Evolutionary conservation across 2,888 invertebrate species (phyloP), one percentile per base, ranked within the genome.

Genomic region (Keiferia lycopersicella): DNA sequence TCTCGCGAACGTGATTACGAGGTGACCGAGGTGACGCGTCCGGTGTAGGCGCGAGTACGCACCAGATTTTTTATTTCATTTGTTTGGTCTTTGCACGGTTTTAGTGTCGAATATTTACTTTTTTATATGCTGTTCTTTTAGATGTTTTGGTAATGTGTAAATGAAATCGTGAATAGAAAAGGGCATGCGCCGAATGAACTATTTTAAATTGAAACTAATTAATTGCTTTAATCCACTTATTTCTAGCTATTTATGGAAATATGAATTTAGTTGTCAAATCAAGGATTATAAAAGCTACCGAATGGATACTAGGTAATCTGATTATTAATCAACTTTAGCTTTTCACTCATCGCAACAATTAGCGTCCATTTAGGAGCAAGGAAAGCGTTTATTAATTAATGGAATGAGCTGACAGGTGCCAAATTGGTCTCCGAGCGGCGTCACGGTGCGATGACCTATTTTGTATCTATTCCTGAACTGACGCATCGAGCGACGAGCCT

Each of bases 381-480:
- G 22, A 41, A 62, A 20, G 11, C 16, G 39, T 48, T 50, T 16
- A 51, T 62, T 39, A 53, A 48, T 63, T 57, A 57, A 63, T 63
- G 61, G 30, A 63, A 8, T 51, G 12, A 48, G 50, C 39, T 59
- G 59, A 51, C 59, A 63, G 59, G 38, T 63, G 63, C 63, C 63
- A 63, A 59, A 63, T 51, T 57, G 50, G 64, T 64, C 65, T 50
- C 50, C 62, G 66, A 34, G 18, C 70, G 67, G 16, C 26, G 69
- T 67, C 80, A 77, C 72, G 82, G 85, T 81, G 75, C 84, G 81
- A 82, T 80, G 85, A 84, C 85, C 85, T 79, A 84, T 84, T 82
- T 84, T 73, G 72, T 65, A 68, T 83, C 85, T 85, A 85, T 85
- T 85, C 84, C 67, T 65, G 82, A 73, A 66, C 45, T 65, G 67